These are phyloP conservation scores for Dugesia japonica DNA, from an alignment of 2,888 invertebrate species.

Conservation along the genomic window DNA sequence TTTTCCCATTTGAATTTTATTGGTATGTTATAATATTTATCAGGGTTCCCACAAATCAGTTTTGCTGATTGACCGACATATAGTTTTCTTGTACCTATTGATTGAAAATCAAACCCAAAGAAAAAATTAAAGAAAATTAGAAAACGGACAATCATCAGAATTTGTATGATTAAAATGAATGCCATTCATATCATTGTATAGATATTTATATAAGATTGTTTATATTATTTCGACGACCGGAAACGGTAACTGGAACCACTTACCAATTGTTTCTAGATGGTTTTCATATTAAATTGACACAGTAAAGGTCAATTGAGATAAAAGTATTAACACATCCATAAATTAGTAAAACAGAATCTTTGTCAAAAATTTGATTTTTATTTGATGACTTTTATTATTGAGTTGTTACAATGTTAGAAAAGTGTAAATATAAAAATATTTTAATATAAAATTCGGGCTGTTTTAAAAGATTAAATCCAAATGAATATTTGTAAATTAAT, in stretches of 20 bases:
- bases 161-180: background rate
- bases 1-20: background rate
- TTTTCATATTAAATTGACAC: too few species aligned
- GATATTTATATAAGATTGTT: slow-evolving; percentile 10
- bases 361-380: too few species aligned
- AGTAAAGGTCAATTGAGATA: too few species aligned
- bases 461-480: too few species aligned
- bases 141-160: background rate
- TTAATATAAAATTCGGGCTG: too few species aligned
- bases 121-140: background rate
- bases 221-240: slow-evolving; percentile 1
- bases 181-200: background rate
- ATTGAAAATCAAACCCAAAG: background rate
- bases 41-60: background rate
- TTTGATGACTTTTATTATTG: too few species aligned
- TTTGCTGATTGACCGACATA: background rate
- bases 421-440: too few species aligned
- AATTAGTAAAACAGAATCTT: too few species aligned
- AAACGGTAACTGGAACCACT: background rate
- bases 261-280: too few species aligned
- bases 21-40: background rate
- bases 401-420: too few species aligned
- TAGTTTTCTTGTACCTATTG: background rate
- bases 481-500: too few species aligned
- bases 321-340: too few species aligned